These are phyloP conservation scores for Hymenochirus boettgeri DNA, from an alignment of 2,113 vertebrate species.

Conservation along the genomic window DNA sequence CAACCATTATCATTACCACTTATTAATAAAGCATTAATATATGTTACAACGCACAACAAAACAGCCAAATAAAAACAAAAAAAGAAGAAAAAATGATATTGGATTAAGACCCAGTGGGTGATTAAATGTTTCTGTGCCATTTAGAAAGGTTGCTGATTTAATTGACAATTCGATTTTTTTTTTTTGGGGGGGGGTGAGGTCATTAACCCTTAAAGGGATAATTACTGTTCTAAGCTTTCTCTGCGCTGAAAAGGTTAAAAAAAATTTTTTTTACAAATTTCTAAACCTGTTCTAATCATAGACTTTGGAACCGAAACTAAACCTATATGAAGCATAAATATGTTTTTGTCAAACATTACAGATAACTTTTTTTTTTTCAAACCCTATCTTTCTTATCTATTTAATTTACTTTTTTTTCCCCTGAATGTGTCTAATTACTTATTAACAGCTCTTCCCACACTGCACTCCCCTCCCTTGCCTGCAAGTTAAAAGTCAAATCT, in stretches of 20 bases:
- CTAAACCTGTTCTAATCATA: constrained; percentile 2
- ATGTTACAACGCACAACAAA: no score
- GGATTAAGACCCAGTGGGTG: no score
- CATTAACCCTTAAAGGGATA: background rate
- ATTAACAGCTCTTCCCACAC: constrained; percentile 36
- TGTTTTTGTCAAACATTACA: constrained; percentile 31
- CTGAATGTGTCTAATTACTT: constrained; percentile 40
- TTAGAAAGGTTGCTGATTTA: no score
- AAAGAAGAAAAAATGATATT: no score
- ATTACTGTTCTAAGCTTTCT: background rate
- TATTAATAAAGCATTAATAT: no score
- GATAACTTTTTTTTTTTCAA: constrained; percentile 32
- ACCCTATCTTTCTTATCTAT: constrained; percentile 23
- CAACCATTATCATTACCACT: no score
- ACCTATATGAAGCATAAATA: constrained; percentile 17
- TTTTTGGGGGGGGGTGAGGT: no score
- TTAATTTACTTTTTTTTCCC: constrained; percentile 32
- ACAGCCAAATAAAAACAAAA: no score
- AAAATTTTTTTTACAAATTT: background rate
- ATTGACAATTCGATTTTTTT: no score
- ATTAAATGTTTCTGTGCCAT: no score
- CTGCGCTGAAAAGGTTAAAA: background rate
- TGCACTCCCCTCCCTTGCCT: constrained; percentile 12
- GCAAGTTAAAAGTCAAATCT: constrained; percentile 41
- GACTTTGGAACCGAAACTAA: constrained; percentile 26